These are phyloP conservation scores for Mastomys coucha DNA, from an alignment of 2,113 vertebrate genomes.

Conservation along the genomic window DNA sequence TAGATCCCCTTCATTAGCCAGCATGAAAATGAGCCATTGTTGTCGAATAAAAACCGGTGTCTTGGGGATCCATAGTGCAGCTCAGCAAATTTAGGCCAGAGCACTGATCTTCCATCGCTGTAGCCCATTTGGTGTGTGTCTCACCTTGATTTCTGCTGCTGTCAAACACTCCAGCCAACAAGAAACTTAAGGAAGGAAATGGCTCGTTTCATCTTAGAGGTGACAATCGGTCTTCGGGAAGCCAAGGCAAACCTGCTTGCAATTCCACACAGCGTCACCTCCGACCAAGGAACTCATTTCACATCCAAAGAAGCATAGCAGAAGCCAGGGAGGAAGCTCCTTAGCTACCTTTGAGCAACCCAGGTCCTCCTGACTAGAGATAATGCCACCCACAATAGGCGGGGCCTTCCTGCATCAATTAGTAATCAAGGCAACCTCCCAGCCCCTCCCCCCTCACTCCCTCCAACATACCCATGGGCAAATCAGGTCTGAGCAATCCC, in stretches of 20 bases:
- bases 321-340: neutral
- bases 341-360: neutral
- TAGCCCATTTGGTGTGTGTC: neutral
- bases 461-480: neutral
- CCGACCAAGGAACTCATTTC: neutral
- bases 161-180: neutral
- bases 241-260: no score
- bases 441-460: no score
- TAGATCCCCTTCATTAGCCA: neutral
- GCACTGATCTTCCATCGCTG: neutral
- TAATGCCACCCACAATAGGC: no score
- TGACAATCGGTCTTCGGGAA: neutral
- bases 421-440: neutral
- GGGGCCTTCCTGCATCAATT: neutral
- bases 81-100: neutral
- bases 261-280: no score
- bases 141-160: neutral
- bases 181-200: neutral
- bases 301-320: no score
- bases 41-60: neutral
- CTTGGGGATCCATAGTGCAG: neutral
- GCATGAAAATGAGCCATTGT: neutral
- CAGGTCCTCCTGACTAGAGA: neutral
- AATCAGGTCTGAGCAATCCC: neutral
- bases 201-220: neutral